Percentiles rank a stretch among this genome's conserved stretches.
Evolutionary conservation across 2,113 vertebrate genomes (phyloP).

Genomic region (Catharus minimus): DNA sequence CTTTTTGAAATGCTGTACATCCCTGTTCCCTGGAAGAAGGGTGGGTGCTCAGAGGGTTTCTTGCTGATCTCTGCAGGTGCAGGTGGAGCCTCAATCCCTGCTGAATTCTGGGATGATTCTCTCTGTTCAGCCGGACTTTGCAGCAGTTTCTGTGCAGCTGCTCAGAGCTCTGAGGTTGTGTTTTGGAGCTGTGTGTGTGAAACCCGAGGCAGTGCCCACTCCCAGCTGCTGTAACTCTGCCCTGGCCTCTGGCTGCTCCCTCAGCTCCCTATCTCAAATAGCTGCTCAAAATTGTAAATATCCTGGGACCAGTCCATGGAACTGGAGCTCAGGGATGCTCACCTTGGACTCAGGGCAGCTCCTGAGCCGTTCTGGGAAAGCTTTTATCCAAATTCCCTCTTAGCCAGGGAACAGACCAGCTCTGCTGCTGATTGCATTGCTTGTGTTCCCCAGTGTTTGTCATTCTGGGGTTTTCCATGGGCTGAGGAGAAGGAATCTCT

Average conservation of each 20-base stretch:
- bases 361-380: neutral
- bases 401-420: rapidly evolving
- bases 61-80: neutral
- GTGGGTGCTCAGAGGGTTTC: neutral
- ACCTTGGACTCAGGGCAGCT: neutral
- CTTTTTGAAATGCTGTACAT: neutral
- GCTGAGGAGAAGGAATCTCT: neutral
- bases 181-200: neutral
- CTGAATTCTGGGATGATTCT: rapidly evolving
- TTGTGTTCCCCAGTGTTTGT: neutral
- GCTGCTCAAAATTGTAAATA: constrained; percentile 33
- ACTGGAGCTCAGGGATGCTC: neutral
- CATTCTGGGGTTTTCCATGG: rapidly evolving
- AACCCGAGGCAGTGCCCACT: neutral
- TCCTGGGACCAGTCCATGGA: neutral
- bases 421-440: rapidly evolving
- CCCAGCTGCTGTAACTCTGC: neutral
- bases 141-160: neutral
- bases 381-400: neutral
- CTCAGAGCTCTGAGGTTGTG: neutral
- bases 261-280: neutral
- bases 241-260: neutral
- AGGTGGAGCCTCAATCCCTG: neutral
- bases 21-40: neutral
- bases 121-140: neutral